A percentile compares a stretch with the other conserved stretches of the same genome.
phyloP scores from a whole-genome alignment of 2,888 invertebrate species.

The Spatulosminthurus flaviceps region DNA sequence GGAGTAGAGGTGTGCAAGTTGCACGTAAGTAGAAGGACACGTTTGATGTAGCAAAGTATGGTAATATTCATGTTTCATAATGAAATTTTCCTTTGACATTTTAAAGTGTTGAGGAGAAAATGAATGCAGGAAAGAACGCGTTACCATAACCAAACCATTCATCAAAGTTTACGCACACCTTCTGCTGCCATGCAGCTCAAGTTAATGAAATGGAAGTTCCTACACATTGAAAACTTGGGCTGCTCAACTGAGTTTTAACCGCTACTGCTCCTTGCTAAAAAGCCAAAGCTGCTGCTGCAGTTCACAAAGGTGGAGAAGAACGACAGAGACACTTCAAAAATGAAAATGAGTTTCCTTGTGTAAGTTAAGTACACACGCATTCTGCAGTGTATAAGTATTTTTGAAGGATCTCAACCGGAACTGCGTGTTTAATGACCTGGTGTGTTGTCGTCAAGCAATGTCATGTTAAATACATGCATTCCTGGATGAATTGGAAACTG shows the following conservation, averaged over 20 bases:
- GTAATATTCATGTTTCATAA: conserved; percentile 1
- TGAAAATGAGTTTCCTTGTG: background rate
- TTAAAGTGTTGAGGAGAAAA: conserved; percentile 21
- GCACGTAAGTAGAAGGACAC: background rate
- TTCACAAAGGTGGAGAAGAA: background rate
- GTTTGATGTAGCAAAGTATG: background rate
- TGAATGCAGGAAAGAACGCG: background rate
- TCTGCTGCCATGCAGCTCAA: no score
- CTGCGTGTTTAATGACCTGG: conserved; percentile 41
- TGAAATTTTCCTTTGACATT: conserved; percentile 27
- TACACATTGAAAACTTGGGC: no score
- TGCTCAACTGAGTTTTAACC: no score
- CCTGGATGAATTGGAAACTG: no score
- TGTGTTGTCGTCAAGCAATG: conserved; percentile 15
- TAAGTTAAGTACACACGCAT: background rate
- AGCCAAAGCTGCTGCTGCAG: no score
- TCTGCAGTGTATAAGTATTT: background rate
- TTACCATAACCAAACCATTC: conserved; percentile 12
- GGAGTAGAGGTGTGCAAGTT: no score
- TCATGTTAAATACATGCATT: no score
- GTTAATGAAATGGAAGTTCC: no score
- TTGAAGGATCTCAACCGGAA: conserved; percentile 39
- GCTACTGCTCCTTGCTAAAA: no score
- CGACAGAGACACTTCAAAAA: background rate
- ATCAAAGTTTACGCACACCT: background rate